Percentiles rank a stretch among this genome's conserved stretches.
Evolutionary conservation across 2,888 invertebrate genomes (phyloP).

Genomic region (Mantis religiosa): DNA sequence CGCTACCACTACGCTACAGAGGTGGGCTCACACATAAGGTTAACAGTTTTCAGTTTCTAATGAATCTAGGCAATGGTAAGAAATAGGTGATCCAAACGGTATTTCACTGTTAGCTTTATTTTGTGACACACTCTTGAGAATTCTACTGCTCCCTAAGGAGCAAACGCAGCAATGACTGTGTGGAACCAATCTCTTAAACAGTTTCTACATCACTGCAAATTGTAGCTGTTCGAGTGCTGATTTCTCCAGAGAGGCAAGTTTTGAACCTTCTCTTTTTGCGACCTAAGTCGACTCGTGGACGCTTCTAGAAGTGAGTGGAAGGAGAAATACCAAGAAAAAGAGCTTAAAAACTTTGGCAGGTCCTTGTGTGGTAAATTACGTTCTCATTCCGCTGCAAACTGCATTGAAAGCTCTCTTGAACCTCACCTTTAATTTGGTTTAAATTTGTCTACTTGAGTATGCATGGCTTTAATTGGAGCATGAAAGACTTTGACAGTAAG

Average conservation of each 20-base stretch:
- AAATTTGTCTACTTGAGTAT: not conserved
- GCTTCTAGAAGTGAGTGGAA: not conserved
- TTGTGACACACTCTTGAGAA: not conserved
- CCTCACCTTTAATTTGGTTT: not conserved
- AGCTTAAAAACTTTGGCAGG: not conserved
- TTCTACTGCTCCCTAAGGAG: not conserved
- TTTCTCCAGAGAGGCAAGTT: conserved; percentile 3
- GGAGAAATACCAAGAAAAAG: not conserved
- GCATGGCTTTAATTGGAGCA: not conserved
- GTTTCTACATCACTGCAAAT: not conserved
- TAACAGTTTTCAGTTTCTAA: not conserved
- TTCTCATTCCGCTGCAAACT: not conserved
- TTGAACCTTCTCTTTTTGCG: not conserved
- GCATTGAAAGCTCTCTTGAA: not conserved
- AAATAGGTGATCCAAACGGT: not conserved
- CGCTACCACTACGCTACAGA: no score
- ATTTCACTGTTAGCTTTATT: not conserved
- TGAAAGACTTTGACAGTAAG: not conserved
- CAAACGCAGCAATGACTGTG: not conserved
- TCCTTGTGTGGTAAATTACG: not conserved
- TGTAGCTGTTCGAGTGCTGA: not conserved
- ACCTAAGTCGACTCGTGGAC: not conserved
- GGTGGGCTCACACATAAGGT: no score
- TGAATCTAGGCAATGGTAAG: not conserved
- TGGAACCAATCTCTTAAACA: conserved; percentile 11